Evolutionary conservation across 1,140 invertebrate species (phyloP), one percentile per base, ranked within the genome.

Genomic region (Pararge aegeria): DNA sequence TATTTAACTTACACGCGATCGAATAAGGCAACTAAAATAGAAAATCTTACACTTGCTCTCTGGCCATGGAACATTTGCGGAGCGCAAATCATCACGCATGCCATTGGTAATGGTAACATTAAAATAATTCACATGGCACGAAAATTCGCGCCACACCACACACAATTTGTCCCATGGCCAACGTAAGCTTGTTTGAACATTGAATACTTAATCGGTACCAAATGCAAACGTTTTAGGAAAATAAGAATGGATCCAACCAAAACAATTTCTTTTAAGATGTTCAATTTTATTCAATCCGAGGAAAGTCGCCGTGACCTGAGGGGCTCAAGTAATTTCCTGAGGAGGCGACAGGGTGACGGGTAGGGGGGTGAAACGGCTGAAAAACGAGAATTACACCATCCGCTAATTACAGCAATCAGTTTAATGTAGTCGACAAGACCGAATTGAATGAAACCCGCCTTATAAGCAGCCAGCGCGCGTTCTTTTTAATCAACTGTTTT

Each of bases 371-470:
- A 68, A 21, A 27, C 21, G 44, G 44, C 24, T 49, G 46, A 49
- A 49, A 49, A 84, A 85, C 76, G 82, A 83, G 80, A 84, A 84
- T 84, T 84, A 87, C 81, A 83, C 80, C 82, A 85, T 85, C 80
- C 84, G 77, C 82, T 87, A 87, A 87, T 87, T 87, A 80, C 79
- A 72, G 82, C 80, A 85, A 87, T 87, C 84, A 84, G 74, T 85
- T 81, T 87, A 87, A 87, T 87, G 84, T 87, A 85, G 82, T 85
- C 82, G 78, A 75, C 79, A 77, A 78, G 78, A 78, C 78, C 68
- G 68, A 75, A 73, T 78, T 78, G 73, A 79, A 75, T 77, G 67
- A 61, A 66, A 74, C 42, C 10, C 9, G 42, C 42, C 42, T 20
- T 46, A 46, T 46, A 46, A 46, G 42, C 16, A 46, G 42, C 16